A percentile compares a stretch with the other conserved stretches of the same genome.
Conservation (phyloP, 64 coral and sea anemone species). For the Cladopsammia gracilis region DNA sequence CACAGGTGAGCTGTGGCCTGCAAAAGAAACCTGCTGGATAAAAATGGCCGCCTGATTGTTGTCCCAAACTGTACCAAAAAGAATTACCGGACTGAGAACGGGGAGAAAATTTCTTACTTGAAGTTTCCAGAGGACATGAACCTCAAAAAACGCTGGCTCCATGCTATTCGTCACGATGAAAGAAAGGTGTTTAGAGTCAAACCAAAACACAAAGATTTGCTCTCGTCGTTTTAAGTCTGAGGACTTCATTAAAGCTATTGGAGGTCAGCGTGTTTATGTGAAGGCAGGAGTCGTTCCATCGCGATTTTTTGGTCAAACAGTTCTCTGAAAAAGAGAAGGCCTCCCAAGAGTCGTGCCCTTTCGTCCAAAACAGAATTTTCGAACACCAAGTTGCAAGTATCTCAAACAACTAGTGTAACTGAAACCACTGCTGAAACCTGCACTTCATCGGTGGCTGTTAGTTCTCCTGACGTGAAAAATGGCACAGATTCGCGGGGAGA, state of each 20-base stretch:
- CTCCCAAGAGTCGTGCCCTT: neutral
- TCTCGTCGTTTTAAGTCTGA: neutral
- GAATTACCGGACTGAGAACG: neutral
- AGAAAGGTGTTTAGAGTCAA: neutral
- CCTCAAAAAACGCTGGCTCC: neutral
- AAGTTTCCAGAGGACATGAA: neutral
- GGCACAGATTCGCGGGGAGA: neutral
- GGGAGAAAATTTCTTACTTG: no score
- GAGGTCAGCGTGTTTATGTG: neutral
- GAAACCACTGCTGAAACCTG: neutral
- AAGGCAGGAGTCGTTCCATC: neutral
- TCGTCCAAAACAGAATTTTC: neutral
- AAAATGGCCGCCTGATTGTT: neutral
- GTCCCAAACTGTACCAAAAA: neutral
- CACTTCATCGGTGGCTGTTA: neutral
- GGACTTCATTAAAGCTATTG: neutral
- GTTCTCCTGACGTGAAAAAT: neutral
- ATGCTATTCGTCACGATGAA: neutral
- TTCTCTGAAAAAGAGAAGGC: neutral
- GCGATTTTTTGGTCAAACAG: constrained; percentile 19
- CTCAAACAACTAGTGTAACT: neutral
- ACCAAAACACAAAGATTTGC: neutral
- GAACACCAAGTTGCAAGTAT: neutral
- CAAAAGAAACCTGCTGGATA: no score
- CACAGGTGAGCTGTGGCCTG: no score